Percentiles rank a stretch among this genome's conserved stretches.
Evolutionary conservation across 2,888 invertebrate genomes (phyloP).

Genomic region (Xestia rhomboidea): DNA sequence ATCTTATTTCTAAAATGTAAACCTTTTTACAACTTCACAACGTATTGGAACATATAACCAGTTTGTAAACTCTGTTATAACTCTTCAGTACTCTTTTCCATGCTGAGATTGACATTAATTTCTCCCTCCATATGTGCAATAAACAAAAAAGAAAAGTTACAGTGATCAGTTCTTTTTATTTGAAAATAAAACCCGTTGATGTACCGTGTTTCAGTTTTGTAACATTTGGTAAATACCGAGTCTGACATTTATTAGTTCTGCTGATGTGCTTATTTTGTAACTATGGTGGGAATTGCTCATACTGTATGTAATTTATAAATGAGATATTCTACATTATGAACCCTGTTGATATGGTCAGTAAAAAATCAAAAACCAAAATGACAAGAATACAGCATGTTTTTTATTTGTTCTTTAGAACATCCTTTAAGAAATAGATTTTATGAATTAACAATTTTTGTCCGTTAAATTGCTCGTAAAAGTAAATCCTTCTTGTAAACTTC

Average conservation of each 20-base stretch:
- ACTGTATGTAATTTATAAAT: background rate
- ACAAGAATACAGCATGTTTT: background rate
- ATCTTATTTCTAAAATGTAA: background rate
- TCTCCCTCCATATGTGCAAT: slow-evolving; percentile 34
- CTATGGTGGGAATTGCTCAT: background rate
- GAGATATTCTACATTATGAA: background rate
- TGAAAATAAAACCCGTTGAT: slow-evolving; percentile 42
- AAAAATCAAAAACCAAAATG: background rate
- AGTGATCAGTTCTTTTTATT: slow-evolving; percentile 49
- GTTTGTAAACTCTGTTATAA: background rate
- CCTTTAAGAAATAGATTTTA: too few species aligned
- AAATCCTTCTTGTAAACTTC: background rate
- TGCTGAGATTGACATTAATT: slow-evolving; percentile 26
- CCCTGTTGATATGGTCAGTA: background rate
- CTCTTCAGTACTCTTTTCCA: background rate
- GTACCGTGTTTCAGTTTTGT: slow-evolving; percentile 24
- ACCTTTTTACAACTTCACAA: background rate
- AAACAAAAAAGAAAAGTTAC: slow-evolving; percentile 46
- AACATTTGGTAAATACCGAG: slow-evolving; percentile 30
- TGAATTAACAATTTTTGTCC: too few species aligned
- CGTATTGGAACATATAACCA: background rate
- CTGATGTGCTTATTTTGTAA: slow-evolving; percentile 41
- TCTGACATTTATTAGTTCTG: slow-evolving; percentile 38
- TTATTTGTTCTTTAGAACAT: too few species aligned
- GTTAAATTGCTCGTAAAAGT: background rate